These are phyloP conservation scores for Labrus mixtus DNA, from an alignment of 2,113 vertebrate genomes.

Conservation along the genomic window DNA sequence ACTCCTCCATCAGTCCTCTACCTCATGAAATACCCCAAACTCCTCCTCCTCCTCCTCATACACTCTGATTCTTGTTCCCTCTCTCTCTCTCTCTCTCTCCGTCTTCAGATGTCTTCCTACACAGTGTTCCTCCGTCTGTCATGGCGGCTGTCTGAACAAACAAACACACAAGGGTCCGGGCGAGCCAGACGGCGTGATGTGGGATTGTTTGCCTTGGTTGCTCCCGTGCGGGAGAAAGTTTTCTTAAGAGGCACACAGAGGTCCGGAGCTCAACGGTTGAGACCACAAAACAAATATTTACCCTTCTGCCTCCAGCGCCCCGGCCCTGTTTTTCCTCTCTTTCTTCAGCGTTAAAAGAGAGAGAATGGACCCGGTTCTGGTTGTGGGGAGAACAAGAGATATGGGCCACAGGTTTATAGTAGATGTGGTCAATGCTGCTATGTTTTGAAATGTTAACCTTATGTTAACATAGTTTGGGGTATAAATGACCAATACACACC, in stretches of 20 bases:
- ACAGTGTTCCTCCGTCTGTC: constrained; percentile 73
- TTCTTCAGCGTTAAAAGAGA: constrained; percentile 31
- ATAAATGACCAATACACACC: too few relatives aligned
- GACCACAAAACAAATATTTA: constrained; percentile 82
- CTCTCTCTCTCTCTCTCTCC: constrained; percentile 5
- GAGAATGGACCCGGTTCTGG: constrained; percentile 55
- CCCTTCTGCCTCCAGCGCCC: constrained; percentile 61
- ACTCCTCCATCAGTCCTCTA: constrained; percentile 56
- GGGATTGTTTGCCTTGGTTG: constrained; percentile 79
- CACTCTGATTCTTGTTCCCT: not conserved
- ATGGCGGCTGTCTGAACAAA: constrained; percentile 76
- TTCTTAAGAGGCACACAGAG: constrained; percentile 80
- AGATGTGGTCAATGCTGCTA: constrained; percentile 19
- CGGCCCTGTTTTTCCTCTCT: constrained; percentile 37
- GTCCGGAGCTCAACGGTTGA: constrained; percentile 71
- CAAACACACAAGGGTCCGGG: constrained; percentile 66
- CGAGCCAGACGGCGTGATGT: constrained; percentile 72
- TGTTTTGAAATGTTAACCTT: too few relatives aligned
- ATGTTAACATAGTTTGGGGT: too few relatives aligned
- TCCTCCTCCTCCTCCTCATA: constrained; percentile 24
- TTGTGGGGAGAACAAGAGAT: constrained; percentile 41
- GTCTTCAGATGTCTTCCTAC: constrained; percentile 50
- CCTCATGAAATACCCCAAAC: constrained; percentile 53
- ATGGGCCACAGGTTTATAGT: constrained; percentile 20
- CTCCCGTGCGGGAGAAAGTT: constrained; percentile 78